phyloP scores from a whole-genome alignment of 1,140 invertebrate genomes.

The Euura lappo region DNA sequence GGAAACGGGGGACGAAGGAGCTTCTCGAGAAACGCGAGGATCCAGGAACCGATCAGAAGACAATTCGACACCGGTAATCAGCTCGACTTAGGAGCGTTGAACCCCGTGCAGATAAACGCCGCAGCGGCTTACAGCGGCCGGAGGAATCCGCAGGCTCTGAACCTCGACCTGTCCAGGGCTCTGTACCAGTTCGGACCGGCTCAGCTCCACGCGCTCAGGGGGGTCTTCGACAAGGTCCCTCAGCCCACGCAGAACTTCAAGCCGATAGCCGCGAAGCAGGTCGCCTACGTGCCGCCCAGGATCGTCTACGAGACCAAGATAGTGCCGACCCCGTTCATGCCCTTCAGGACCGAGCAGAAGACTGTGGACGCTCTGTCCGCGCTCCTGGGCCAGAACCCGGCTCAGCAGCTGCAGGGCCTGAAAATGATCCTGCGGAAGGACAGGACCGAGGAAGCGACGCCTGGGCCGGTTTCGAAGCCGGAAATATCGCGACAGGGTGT shows the following conservation, averaged over 20 bases:
- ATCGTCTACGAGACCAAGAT: slow-evolving; percentile 30
- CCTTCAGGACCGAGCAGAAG: background rate
- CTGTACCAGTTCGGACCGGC: background rate
- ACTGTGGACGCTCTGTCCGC: background rate
- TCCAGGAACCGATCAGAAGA: no score
- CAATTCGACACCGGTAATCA: no score
- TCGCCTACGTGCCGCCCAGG: slow-evolving; percentile 27
- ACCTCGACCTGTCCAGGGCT: background rate
- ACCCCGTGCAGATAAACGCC: background rate
- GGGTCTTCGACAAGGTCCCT: slow-evolving; percentile 14
- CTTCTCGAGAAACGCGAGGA: no score
- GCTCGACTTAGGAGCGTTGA: background rate
- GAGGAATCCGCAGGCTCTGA: background rate
- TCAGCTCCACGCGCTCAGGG: background rate
- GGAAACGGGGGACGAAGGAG: no score
- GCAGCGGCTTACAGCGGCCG: background rate
- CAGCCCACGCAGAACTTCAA: slow-evolving; percentile 17
- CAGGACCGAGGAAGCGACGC: background rate
- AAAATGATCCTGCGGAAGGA: background rate
- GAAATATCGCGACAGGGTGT: background rate
- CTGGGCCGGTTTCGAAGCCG: no score
- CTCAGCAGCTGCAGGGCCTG: slow-evolving; percentile 1
- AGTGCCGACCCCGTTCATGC: slow-evolving; percentile 23
- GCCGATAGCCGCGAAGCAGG: slow-evolving; percentile 18
- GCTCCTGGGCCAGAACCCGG: background rate